phyloP scores from a whole-genome alignment of 2,113 vertebrate species.

The Galemys pyrenaicus region DNA sequence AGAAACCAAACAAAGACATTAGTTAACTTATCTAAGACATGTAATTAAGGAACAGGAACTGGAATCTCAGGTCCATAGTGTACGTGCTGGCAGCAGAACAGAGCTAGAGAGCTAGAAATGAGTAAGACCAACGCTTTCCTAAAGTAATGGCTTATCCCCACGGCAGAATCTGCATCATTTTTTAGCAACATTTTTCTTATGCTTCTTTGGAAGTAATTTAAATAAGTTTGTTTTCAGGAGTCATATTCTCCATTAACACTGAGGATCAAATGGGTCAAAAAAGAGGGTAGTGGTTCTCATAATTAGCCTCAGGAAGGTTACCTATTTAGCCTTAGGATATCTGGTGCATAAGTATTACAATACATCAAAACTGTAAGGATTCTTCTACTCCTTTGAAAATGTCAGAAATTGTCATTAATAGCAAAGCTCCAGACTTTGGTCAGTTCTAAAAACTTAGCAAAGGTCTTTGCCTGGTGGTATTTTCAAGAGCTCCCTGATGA shows the following conservation, averaged over 20 bases:
- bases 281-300: neutral
- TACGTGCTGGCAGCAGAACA: neutral
- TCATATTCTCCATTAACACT: neutral
- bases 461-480: neutral
- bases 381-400: neutral
- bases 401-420: neutral
- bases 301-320: neutral
- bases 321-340: neutral
- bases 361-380: neutral
- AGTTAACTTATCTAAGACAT: neutral
- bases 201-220: slow-evolving; percentile 26
- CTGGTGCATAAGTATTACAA: neutral
- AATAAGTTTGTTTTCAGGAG: neutral
- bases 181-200: slow-evolving; percentile 9
- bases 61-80: neutral
- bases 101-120: neutral
- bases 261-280: slow-evolving; percentile 20
- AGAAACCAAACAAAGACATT: neutral
- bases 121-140: neutral
- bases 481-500: neutral
- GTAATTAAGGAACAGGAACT: neutral
- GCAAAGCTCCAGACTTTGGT: slow-evolving; percentile 17
- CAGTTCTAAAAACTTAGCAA: neutral
- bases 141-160: neutral
- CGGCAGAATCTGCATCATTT: neutral